A percentile compares a stretch with the other conserved stretches of the same genome.
phyloP scores from a whole-genome alignment of 2,113 vertebrate species.

The Narcine bancroftii region DNA sequence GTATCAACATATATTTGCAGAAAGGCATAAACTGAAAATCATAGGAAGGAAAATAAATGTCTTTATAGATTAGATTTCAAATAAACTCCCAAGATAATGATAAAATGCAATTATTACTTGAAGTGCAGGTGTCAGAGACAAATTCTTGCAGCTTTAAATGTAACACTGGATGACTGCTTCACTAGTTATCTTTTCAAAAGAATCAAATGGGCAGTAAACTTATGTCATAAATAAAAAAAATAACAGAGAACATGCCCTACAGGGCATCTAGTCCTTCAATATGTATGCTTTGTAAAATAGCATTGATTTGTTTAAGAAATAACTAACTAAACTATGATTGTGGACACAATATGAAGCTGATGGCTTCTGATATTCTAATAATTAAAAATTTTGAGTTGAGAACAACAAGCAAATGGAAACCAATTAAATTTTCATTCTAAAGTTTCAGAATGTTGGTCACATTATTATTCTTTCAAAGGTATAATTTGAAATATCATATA shows the following conservation, averaged over 20 bases:
- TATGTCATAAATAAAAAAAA: neutral
- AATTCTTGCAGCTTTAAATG: neutral
- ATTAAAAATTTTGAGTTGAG: neutral
- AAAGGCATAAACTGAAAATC: neutral
- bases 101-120: neutral
- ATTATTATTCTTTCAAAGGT: neutral
- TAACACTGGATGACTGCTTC: neutral
- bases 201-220: too few species aligned
- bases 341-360: neutral
- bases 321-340: neutral
- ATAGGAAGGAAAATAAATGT: neutral
- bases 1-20: neutral
- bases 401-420: too few species aligned
- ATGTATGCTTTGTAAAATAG: neutral
- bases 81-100: neutral
- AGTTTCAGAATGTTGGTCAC: neutral
- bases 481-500: neutral
- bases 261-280: neutral
- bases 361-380: neutral
- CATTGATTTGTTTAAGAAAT: neutral
- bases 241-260: neutral
- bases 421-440: neutral
- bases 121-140: neutral
- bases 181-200: too few species aligned
- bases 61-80: neutral